phyloP scores from a whole-genome alignment of 2,113 vertebrate genomes.

The Balaenoptera acutorostrata region DNA sequence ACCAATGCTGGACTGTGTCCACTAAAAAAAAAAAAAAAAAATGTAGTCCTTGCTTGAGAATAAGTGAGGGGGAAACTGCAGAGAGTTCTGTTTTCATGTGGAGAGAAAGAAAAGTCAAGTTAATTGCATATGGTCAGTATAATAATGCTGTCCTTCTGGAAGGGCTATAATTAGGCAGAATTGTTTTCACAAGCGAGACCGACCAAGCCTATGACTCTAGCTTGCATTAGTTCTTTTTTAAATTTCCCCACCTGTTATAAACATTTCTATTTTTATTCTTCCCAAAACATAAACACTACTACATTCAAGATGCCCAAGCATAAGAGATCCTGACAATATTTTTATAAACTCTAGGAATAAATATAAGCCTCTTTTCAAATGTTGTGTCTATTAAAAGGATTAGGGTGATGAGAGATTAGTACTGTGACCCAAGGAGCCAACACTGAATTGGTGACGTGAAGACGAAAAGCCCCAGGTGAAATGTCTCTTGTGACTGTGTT shows the following conservation, averaged over 20 bases:
- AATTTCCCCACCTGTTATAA: slow-evolving; percentile 13
- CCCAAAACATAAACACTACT: slow-evolving; percentile 40
- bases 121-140: neutral
- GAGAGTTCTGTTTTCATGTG: neutral
- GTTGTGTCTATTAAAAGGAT: neutral
- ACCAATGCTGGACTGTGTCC: neutral
- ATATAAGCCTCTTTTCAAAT: neutral
- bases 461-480: neutral
- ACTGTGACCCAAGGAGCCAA: neutral
- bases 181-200: slow-evolving; percentile 8
- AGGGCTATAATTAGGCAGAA: slow-evolving; percentile 31
- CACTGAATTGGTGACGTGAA: rapidly evolving
- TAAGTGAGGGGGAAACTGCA: rapidly evolving
- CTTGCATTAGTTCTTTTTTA: neutral
- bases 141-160: neutral
- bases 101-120: neutral
- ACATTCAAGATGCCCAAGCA: neutral
- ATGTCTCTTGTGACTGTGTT: rapidly evolving
- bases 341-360: neutral
- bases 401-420: no score
- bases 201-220: neutral
- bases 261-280: slow-evolving; percentile 58
- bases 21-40: neutral
- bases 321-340: neutral
- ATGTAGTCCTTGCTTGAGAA: neutral